Evolutionary conservation across 2,113 vertebrate genomes (phyloP).

Genomic region (Ornithorhynchus anatinus): DNA sequence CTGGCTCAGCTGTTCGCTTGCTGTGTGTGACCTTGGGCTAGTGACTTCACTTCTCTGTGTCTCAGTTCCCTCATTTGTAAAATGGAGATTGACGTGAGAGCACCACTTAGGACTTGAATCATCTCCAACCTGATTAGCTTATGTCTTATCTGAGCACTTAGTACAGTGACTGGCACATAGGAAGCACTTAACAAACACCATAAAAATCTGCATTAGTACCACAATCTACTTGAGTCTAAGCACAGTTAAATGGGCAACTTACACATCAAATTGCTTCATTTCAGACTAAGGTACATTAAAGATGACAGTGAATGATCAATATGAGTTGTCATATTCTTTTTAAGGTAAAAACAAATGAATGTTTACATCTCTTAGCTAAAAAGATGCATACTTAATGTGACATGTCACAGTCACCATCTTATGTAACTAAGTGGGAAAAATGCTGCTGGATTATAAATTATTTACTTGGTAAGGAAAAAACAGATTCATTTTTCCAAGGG

Average conservation of each 20-base stretch:
- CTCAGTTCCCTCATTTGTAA: no score
- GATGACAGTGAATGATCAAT: neutral
- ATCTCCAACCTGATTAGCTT: no score
- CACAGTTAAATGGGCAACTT: neutral
- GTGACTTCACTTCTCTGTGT: no score
- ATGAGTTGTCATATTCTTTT: neutral
- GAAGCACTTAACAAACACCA: no score
- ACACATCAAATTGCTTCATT: neutral
- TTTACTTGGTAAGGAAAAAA: slow-evolving; percentile 20
- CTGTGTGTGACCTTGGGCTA: no score
- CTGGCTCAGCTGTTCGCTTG: no score
- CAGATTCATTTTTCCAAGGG: neutral
- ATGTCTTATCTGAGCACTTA: no score
- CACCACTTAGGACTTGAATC: no score
- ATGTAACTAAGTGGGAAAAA: neutral
- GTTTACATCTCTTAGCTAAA: neutral
- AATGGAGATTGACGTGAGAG: no score
- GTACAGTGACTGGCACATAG: no score
- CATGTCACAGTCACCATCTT: neutral
- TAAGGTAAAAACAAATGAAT: neutral
- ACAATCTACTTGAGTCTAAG: neutral
- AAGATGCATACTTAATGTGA: neutral
- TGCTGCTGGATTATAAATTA: slow-evolving; percentile 7
- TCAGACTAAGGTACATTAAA: neutral
- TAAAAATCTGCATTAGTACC: no score